Percentiles rank a stretch among this genome's conserved stretches.
Conservation (phyloP, 1,140 invertebrate genomes). For the Cephus cinctus region DNA sequence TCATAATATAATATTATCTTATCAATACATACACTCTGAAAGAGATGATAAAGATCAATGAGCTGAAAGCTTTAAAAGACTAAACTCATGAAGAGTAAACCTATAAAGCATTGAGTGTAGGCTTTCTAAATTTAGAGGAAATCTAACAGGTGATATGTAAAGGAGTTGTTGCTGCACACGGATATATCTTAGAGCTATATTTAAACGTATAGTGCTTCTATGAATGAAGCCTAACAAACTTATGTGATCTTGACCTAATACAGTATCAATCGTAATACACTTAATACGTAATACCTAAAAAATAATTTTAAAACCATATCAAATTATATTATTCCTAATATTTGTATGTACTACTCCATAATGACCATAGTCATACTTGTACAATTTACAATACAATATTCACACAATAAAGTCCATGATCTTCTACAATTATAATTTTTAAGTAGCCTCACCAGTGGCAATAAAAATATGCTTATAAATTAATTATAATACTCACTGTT, state of each 20-base stretch:
- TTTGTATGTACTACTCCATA: background rate
- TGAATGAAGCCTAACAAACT: background rate
- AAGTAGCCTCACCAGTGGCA: too few species aligned
- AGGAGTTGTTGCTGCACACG: background rate
- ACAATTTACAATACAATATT: too few species aligned
- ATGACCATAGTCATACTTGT: too few species aligned
- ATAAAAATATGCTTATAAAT: too few species aligned
- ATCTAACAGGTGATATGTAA: slow-evolving; percentile 15
- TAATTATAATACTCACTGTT: too few species aligned
- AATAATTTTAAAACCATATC: background rate
- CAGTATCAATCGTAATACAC: background rate
- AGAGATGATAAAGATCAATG: background rate
- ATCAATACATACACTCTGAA: too few species aligned
- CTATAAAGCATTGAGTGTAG: background rate
- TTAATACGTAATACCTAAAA: slow-evolving; percentile 1
- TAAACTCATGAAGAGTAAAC: background rate
- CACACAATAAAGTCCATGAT: too few species aligned
- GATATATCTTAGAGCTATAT: background rate
- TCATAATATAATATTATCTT: too few species aligned
- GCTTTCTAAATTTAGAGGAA: background rate
- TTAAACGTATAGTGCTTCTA: background rate
- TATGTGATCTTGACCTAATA: background rate
- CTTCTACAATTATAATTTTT: too few species aligned
- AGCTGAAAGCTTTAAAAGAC: background rate
- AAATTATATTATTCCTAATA: background rate